These are phyloP conservation scores for Hyles lineata DNA, from an alignment of 2,888 invertebrate species.

Conservation along the genomic window DNA sequence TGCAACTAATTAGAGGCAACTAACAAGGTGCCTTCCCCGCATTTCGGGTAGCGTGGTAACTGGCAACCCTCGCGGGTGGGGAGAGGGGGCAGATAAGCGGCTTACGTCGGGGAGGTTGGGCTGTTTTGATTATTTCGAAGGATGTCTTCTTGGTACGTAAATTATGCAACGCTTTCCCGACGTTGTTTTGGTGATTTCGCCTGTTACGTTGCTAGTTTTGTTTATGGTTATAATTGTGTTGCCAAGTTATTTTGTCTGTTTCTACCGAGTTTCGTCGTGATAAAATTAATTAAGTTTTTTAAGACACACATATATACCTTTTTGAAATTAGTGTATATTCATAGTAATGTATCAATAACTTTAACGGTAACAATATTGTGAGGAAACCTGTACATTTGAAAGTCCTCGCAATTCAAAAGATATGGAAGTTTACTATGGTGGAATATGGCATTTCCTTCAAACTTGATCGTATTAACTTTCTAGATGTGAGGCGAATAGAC, in stretches of 20 bases:
- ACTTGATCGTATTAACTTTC: no score
- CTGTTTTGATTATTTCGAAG: conserved; percentile 84
- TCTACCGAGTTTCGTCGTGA: not conserved
- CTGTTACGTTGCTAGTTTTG: conserved; percentile 32
- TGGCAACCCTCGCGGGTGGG: conserved; percentile 49
- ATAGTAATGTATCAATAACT: no score
- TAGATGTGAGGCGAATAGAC: no score
- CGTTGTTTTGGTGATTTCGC: conserved; percentile 49
- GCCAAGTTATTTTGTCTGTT: conserved; percentile 3
- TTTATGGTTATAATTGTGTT: conserved; percentile 25
- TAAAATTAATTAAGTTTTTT: not conserved
- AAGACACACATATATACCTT: not conserved
- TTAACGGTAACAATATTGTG: no score
- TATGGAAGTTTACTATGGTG: no score
- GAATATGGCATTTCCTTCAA: no score
- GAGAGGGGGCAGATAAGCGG: conserved; percentile 67
- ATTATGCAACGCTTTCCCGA: conserved; percentile 73
- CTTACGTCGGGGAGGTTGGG: conserved; percentile 72
- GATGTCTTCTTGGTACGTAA: conserved; percentile 82
- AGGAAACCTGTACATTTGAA: no score
- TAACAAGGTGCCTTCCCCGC: conserved; percentile 75
- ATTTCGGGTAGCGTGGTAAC: conserved; percentile 66
- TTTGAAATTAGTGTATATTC: no score
- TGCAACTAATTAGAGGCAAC: conserved; percentile 78
- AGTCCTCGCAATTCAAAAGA: no score